Evolutionary conservation across 2,113 vertebrate genomes (phyloP), one percentile per base, ranked within the genome.

Genomic region (Phaethon lepturus): DNA sequence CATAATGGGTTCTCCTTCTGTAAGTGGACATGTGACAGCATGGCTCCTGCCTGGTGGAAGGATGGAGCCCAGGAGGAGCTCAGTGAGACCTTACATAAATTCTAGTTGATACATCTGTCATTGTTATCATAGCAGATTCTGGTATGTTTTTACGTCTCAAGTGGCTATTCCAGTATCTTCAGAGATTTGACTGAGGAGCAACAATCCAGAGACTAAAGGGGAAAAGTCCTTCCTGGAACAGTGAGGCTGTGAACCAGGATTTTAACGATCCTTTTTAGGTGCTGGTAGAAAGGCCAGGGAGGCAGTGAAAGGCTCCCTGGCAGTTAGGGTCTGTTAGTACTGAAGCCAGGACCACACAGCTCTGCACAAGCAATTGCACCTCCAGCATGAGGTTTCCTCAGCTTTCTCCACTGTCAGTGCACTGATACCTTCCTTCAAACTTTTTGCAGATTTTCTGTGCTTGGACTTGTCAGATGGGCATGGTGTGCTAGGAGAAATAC

Each of bases 241-340:
- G 72, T 6, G 12, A 87, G 69, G 42, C 77, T 82, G 60, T 35
- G 72, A 94, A 90, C 50, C 28, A 89, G 76, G 47, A 91, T 77
- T 86, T 88, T 55, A 91, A 47, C 3, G 7, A 86, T 55, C 25
- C 13, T 28, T 74, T 89, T 77, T 71, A 74, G 68, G 38, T 44
- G 31, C 72, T 94, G 86, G 78, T 82, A 95, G 55, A 78, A 86
- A 85, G 47, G 49, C 62, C 93, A 74, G 89, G 84, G 18, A 85
- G 53, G 44, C 1, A 0, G 33, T 5, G n/a, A 74, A 77, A 85
- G 10, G 59, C 23, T 73, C 45, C 5, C 26, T 73, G 80, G 55
- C 81, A 95, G 60, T 81, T 81, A 60, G 64, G 42, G 81, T 66
- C 59, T 74, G 22, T 69, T 45, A 66, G 29, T 28, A 24, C 53